A percentile compares a stretch with the other conserved stretches of the same genome.
Conservation (phyloP, 2,888 invertebrate genomes). For the Epinotia brunnichana region DNA sequence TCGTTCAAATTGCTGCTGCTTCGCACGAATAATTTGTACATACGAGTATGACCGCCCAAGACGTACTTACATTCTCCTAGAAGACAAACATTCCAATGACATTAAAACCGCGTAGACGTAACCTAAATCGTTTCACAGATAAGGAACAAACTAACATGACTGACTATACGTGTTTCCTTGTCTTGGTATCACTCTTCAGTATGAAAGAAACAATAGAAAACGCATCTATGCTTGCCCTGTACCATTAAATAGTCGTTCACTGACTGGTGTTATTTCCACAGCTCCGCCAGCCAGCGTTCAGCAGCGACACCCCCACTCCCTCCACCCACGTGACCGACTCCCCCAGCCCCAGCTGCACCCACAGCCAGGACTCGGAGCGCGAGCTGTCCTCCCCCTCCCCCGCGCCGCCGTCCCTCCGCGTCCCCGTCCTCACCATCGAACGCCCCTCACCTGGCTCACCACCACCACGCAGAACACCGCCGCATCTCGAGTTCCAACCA, state of each 20-base stretch:
- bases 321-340: conserved; percentile 78
- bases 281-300: conserved; percentile 80
- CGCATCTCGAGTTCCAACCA: conserved; percentile 86
- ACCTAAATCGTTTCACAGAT: not conserved
- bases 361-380: conserved; percentile 77
- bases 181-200: no score
- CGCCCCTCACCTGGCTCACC: conserved; percentile 88
- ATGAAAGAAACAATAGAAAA: no score
- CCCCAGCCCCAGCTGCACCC: conserved; percentile 76
- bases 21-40: no score
- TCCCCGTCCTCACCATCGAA: conserved; percentile 87
- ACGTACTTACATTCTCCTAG: no score
- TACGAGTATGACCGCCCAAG: no score
- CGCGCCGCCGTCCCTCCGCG: conserved; percentile 81
- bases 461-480: conserved; percentile 84
- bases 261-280: conserved; percentile 61
- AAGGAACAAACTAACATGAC: not conserved
- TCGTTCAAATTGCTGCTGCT: no score
- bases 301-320: conserved; percentile 75
- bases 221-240: not conserved
- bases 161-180: no score
- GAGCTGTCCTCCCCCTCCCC: conserved; percentile 75
- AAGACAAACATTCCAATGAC: no score
- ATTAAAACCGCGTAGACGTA: not conserved
- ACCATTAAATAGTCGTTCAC: not conserved